Base-by-base conservation (phyloP, 1,140 invertebrate genomes). In the Schlechtendalia chinensis region DNA sequence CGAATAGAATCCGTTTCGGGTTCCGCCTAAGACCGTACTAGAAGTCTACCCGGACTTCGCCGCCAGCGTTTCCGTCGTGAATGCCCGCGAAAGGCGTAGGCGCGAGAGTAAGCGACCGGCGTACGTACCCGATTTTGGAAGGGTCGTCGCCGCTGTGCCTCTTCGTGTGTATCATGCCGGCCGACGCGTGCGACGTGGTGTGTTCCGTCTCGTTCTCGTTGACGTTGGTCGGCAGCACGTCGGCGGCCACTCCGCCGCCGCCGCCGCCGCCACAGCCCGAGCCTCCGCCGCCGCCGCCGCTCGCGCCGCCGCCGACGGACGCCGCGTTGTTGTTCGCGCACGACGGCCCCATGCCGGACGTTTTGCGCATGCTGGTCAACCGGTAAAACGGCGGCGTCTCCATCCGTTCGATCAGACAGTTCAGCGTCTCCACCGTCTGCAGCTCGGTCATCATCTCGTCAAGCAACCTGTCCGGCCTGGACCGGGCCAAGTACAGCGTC, bases 381-480 rank as follows among this genome's bases (percentile, higher is more conserved):
- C 97, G 89, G 87, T 97, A 99, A 87, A 97, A 99, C 0, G 97
- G 97, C 39, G 97, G 96, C 0, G 97, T 98, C 89, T 99, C 96
- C 0, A 96, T 98, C 67, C 96, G 88, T 85, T 98, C 97, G 83
- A 98, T 97, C 79, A 96, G 88, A 85, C 95, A 96, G 86, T 96
- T 97, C 5, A 98, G 87, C 0, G 95, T 97, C 86, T 98, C 97
- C 2, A 98, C 95, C 0, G 96, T 97, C 87, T 97, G 94, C 59
- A 99, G 88, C 87, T 99, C 97, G 17, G 92, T 92, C 94, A 99
- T 97, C 87, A 99, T 92, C 86, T 99, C 96, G 84, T 99, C 96
- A 5, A 99, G 89, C 1, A 99, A 89, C 67, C 95, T 89, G 85
- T 97, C 95, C 1, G 96, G 94, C 75, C 94, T 90, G 0, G 96